Percentiles rank a stretch among this genome's conserved stretches.
These are phyloP conservation scores for Podotricha telesiphe DNA, from an alignment of 2,888 invertebrate species.

Conservation along the genomic window DNA sequence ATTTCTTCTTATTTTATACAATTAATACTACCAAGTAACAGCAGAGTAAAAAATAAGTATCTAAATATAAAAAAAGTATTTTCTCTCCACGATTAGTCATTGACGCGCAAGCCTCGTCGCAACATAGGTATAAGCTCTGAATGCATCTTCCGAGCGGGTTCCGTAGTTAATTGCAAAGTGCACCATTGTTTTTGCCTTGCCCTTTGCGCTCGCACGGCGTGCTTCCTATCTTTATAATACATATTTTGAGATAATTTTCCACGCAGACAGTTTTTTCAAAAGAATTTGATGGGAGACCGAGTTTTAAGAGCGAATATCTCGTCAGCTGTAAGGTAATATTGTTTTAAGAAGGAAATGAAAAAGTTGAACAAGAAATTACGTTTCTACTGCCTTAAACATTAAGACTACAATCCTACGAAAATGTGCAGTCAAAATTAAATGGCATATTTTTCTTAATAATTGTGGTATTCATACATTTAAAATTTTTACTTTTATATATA, in stretches of 20 bases:
- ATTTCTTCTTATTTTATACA: neutral
- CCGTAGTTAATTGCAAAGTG: constrained; percentile 73
- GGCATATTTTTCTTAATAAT: constrained; percentile 6
- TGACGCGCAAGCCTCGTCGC: constrained; percentile 30
- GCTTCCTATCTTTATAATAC: constrained; percentile 46
- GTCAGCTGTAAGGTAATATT: constrained; percentile 41
- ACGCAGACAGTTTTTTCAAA: constrained; percentile 45
- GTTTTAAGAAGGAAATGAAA: constrained; percentile 38
- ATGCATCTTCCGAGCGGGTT: constrained; percentile 51
- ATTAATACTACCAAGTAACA: constrained; percentile 1
- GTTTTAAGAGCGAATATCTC: constrained; percentile 40
- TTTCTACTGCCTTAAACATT: constrained; percentile 2
- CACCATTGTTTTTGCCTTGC: constrained; percentile 66
- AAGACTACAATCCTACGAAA: constrained; percentile 16
- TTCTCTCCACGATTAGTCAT: constrained; percentile 37
- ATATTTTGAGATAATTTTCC: constrained; percentile 46
- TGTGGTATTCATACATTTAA: neutral
- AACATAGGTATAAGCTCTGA: constrained; percentile 38
- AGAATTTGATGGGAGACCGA: constrained; percentile 43
- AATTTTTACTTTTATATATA: neutral
- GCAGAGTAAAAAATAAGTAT: constrained; percentile 8
- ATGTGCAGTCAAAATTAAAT: neutral
- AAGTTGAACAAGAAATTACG: constrained; percentile 30
- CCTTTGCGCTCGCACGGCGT: constrained; percentile 51
- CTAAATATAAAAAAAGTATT: constrained; percentile 27